phyloP scores from a whole-genome alignment of 2,797 vertebrate genomes.

The Pipistrellus pipistrellus region DNA sequence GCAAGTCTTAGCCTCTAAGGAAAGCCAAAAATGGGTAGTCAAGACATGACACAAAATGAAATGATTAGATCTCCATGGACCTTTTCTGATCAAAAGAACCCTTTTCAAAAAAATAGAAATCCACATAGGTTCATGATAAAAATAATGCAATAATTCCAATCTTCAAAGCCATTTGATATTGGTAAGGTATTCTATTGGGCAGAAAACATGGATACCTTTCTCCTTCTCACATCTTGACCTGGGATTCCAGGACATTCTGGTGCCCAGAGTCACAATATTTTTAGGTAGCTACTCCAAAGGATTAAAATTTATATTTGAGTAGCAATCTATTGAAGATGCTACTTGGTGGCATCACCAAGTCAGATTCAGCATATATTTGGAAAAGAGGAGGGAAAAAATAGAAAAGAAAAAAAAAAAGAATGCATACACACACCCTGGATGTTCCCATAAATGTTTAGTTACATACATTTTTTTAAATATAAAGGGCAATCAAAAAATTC shows the following conservation, averaged over 20 bases:
- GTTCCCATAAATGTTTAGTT: not conserved
- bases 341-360: not conserved
- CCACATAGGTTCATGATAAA: not conserved
- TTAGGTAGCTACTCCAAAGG: not conserved
- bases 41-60: not conserved
- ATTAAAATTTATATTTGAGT: not conserved
- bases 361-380: not conserved
- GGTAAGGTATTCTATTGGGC: not conserved
- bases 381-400: not conserved
- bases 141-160: not conserved
- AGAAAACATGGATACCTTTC: not conserved
- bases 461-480: not conserved
- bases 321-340: not conserved
- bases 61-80: not conserved
- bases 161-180: not conserved
- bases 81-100: not conserved
- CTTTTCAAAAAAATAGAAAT: not conserved
- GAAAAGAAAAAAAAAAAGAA: not conserved
- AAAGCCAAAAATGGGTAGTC: not conserved
- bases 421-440: not conserved
- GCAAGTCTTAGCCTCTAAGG: not conserved
- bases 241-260: not conserved
- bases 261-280: not conserved
- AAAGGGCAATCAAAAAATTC: not conserved
- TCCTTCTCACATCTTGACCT: not conserved